Percentiles rank a stretch among this genome's conserved stretches.
Evolutionary conservation across 2,797 vertebrate genomes (phyloP).

Genomic region (Hyperoplus immaculatus): DNA sequence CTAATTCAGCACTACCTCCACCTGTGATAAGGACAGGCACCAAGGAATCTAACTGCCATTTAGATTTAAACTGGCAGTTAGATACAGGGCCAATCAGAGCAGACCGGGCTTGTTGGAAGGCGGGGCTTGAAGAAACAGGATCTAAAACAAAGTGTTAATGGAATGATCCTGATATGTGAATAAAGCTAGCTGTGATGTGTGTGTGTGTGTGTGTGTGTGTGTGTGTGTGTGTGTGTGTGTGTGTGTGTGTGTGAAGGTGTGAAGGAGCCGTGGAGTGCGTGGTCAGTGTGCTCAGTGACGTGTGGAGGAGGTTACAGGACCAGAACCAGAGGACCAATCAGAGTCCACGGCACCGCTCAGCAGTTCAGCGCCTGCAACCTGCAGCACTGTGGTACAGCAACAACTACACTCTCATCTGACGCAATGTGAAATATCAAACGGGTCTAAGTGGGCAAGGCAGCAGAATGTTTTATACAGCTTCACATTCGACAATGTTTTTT

Average conservation of each 20-base stretch:
- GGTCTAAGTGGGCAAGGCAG: background rate
- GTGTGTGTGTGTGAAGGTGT: constrained; percentile 70
- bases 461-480: background rate
- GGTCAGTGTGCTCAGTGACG: constrained; percentile 90
- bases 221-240: background rate
- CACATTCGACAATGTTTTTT: background rate
- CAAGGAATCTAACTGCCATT: too few relatives aligned
- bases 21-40: too few relatives aligned
- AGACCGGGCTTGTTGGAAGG: too few relatives aligned
- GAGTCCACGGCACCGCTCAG: constrained; percentile 81
- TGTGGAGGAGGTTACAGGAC: constrained; percentile 91
- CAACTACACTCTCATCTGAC: background rate
- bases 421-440: background rate
- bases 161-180: too few relatives aligned
- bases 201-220: too few relatives aligned
- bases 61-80: too few relatives aligned
- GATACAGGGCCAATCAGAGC: too few relatives aligned
- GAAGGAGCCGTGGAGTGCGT: constrained; percentile 84
- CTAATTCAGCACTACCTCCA: too few relatives aligned
- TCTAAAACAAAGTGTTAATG: too few relatives aligned
- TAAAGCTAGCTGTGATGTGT: constrained; percentile 13
- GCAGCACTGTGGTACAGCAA: constrained; percentile 84
- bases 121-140: too few relatives aligned
- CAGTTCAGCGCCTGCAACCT: constrained; percentile 90
- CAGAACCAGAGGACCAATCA: constrained; percentile 81